Percentiles rank a stretch among this genome's conserved stretches.
phyloP scores from a whole-genome alignment of 23 tunicate genomes.

The Oikopleura vanhoeffeni region DNA sequence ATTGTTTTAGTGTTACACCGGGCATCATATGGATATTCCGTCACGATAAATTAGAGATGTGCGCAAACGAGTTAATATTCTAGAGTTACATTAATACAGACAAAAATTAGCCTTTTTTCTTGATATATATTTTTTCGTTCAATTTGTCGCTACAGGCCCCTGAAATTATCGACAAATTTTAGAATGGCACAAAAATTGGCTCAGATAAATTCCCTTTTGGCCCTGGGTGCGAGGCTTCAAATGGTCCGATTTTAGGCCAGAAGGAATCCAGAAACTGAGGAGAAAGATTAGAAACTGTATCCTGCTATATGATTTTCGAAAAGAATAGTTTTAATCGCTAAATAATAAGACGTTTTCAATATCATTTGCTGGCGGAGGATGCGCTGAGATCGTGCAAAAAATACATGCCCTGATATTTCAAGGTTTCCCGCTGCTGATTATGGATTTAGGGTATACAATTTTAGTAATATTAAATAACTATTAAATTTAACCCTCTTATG shows the following conservation, averaged over 20 bases:
- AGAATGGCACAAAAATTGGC: background rate
- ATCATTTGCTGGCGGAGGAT: background rate
- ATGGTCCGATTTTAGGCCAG: background rate
- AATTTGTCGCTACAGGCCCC: too few species aligned
- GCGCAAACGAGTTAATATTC: too few species aligned
- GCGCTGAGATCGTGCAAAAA: background rate
- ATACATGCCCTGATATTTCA: background rate
- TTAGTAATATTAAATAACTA: too few species aligned
- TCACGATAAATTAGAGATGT: too few species aligned
- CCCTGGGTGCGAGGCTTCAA: background rate
- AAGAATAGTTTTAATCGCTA: background rate
- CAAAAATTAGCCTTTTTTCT: too few species aligned
- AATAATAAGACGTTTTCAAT: background rate
- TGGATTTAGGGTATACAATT: background rate
- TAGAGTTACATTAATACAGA: too few species aligned
- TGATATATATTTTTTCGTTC: too few species aligned
- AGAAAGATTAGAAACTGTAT: background rate
- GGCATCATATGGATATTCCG: too few species aligned
- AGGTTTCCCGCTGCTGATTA: background rate
- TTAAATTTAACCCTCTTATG: too few species aligned
- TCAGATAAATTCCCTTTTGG: background rate
- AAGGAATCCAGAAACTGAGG: background rate
- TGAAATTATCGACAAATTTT: too few species aligned
- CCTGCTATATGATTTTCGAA: background rate
- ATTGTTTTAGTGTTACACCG: too few species aligned